Evolutionary conservation across 1,140 invertebrate species (phyloP).

Genomic region (Zaprionus davidi): DNA sequence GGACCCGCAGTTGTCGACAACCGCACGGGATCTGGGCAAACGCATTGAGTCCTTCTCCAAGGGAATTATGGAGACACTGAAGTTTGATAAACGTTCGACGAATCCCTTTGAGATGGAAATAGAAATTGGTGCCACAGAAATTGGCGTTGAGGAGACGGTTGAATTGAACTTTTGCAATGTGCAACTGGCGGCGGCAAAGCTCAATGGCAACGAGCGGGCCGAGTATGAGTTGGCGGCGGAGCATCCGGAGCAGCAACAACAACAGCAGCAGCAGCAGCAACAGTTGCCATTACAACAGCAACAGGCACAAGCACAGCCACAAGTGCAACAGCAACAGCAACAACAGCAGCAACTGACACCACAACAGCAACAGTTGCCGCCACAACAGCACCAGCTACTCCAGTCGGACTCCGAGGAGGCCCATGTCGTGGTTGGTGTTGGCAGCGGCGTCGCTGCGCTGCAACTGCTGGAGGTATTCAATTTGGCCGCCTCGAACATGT

Average conservation of each 20-base stretch:
- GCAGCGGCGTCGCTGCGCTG: slow-evolving; percentile 49
- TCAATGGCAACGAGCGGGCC: slow-evolving; percentile 81
- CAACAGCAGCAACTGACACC: slow-evolving; percentile 35
- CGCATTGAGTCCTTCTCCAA: slow-evolving; percentile 83
- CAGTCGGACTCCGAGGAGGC: slow-evolving; percentile 77
- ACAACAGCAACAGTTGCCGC: slow-evolving; percentile 16
- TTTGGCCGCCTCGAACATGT: slow-evolving; percentile 85
- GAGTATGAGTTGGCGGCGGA: slow-evolving; percentile 73
- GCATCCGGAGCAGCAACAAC: slow-evolving; percentile 31
- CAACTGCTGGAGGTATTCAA: slow-evolving; percentile 81
- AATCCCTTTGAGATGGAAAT: slow-evolving; percentile 84
- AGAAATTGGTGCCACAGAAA: slow-evolving; percentile 82
- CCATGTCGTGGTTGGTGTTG: slow-evolving; percentile 12
- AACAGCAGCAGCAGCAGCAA: not conserved
- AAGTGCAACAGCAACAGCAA: slow-evolving; percentile 36
- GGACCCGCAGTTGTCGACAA: slow-evolving; percentile 71
- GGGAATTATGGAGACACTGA: slow-evolving; percentile 82
- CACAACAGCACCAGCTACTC: slow-evolving; percentile 10
- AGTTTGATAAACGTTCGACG: slow-evolving; percentile 83
- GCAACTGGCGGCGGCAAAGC: slow-evolving; percentile 64
- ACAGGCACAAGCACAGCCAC: slow-evolving; percentile 21
- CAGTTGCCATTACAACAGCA: slow-evolving; percentile 8
- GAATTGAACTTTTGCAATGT: slow-evolving; percentile 75
- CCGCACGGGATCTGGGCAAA: slow-evolving; percentile 77
- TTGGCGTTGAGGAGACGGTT: slow-evolving; percentile 73